Conservation (phyloP, 2,113 vertebrate genomes). For the Poicephalus gulielmi region DNA sequence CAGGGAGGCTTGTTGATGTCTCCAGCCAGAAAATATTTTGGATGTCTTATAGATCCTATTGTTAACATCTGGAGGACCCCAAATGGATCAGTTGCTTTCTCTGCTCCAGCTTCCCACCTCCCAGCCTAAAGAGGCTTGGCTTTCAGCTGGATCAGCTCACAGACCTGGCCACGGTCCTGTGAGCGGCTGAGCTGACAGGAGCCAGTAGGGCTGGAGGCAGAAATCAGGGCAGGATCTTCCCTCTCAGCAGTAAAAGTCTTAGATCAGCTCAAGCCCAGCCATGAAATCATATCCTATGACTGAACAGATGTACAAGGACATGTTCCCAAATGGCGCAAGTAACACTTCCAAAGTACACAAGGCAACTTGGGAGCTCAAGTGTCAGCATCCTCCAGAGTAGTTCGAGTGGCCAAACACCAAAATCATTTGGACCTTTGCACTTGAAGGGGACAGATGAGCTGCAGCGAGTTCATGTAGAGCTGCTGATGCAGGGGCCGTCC, state of each 20-base stretch:
- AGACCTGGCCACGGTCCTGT: background rate
- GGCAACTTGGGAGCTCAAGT: background rate
- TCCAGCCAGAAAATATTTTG: background rate
- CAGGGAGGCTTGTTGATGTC: background rate
- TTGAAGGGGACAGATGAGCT: background rate
- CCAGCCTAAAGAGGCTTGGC: accelerated
- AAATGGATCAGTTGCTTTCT: background rate
- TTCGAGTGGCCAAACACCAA: background rate
- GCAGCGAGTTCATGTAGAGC: background rate
- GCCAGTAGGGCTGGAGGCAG: background rate
- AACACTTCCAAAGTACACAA: background rate
- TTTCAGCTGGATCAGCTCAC: background rate
- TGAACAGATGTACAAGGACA: background rate
- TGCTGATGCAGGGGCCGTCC: background rate
- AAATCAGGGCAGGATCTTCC: background rate
- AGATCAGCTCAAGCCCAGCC: background rate
- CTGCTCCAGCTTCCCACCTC: background rate
- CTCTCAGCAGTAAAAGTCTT: background rate
- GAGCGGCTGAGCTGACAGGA: background rate
- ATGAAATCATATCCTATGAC: background rate
- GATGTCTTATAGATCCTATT: background rate
- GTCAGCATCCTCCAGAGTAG: background rate
- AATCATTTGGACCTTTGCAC: background rate
- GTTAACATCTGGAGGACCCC: background rate
- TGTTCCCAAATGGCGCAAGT: background rate